A percentile compares a stretch with the other conserved stretches of the same genome.
These are phyloP conservation scores for Conus betulinus DNA, from an alignment of 1,140 invertebrate species.

Conservation along the genomic window DNA sequence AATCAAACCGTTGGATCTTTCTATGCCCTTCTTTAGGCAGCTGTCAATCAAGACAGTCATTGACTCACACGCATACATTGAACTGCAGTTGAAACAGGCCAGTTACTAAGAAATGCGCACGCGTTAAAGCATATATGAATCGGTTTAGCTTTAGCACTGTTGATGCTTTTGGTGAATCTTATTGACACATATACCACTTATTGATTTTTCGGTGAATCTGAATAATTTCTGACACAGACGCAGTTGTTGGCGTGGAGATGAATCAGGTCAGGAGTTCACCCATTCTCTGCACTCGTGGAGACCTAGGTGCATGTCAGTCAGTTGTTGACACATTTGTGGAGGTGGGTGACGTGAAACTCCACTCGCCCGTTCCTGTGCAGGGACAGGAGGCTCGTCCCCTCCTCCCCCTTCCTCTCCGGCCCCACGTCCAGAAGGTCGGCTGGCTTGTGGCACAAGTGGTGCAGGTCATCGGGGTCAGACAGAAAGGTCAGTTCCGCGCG, in stretches of 20 bases:
- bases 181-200: too few species aligned
- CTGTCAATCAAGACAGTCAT: too few species aligned
- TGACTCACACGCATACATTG: too few species aligned
- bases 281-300: too few species aligned
- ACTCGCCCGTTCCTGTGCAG: slow-evolving; percentile 31
- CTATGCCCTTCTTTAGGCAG: too few species aligned
- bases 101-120: too few species aligned
- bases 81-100: too few species aligned
- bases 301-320: not conserved
- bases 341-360: slow-evolving; percentile 15
- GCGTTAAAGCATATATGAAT: too few species aligned
- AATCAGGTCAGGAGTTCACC: too few species aligned
- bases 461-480: slow-evolving; percentile 10
- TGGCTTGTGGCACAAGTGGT: not conserved
- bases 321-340: slow-evolving; percentile 22
- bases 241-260: not conserved
- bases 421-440: not conserved
- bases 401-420: not conserved
- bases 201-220: not conserved
- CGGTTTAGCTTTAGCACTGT: too few species aligned
- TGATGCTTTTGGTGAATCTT: not conserved
- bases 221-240: not conserved
- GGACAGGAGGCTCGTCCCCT: slow-evolving; percentile 15
- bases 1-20: too few species aligned
- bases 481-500: not conserved